Evolutionary conservation across 2,888 invertebrate species (phyloP), one percentile per base, ranked within the genome.

Genomic region (Orthonychiurus folsomi): DNA sequence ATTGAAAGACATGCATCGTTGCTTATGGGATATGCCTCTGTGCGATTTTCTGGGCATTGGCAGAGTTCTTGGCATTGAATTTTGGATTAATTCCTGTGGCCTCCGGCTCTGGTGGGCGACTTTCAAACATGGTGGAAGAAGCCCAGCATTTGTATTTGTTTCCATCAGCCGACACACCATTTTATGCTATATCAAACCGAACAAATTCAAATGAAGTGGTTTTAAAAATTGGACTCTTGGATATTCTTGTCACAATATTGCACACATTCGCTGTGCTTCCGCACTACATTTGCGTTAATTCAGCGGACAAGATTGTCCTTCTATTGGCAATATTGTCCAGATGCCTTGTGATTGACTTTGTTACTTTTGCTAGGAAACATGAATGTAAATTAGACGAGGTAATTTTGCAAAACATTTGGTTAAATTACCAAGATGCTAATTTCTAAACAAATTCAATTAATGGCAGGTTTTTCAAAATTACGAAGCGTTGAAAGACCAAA

Each of bases 221-320:
- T n/a, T 3, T 9, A 27, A 25, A 28, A 5, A 20, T 26, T n/a
- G 18, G 20, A 27, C 3, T 47, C 12, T 3, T 57, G 18, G 57
- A 26, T 5, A 37, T 37, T 20, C 3, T 57, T 12, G 12, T 57
- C 23, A 28, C 28, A 3, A 37, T 26, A 3, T 9, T 57, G 3
- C 57, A 57, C 57, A 25, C n/a, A 3, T n/a, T 57, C 20, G 57
- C 25, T 5, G 37, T 57, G n/a, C 20, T 57, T 20, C 57, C 57
- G 28, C 57, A 57, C 47, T 57, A 57, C 20, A 37, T 57, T 5
- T 57, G 57, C 23, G 57, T 57, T 3, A 28, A 21, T 9, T 57
- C 57, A 12, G n/a, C 25, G 9, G 57, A 57, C 37, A 57, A 57
- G 37, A 28, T 26, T 15, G 37, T 57, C 37, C 37, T 57, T 23